A percentile compares a stretch with the other conserved stretches of the same genome.
phyloP scores from a whole-genome alignment of 1,140 invertebrate genomes.

The Tyrophagus putrescentiae region DNA sequence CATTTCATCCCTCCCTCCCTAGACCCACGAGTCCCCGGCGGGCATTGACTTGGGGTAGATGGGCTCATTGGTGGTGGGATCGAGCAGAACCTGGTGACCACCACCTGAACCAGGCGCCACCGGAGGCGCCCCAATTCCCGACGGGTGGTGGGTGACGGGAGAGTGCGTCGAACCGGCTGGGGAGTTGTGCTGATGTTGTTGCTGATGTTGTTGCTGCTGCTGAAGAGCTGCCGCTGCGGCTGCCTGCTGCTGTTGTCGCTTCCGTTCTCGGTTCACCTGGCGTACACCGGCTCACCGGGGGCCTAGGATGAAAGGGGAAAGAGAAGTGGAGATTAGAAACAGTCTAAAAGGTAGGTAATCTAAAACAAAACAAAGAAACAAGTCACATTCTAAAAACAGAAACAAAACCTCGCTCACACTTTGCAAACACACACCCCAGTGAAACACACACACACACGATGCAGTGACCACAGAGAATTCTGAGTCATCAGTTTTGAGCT shows the following conservation, averaged over 20 bases:
- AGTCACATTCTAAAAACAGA: conserved; percentile 4
- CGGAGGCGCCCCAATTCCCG: conserved; percentile 4
- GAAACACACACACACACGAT: too few relatives aligned
- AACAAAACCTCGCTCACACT: neutral
- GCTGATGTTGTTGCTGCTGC: neutral
- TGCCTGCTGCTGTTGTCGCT: conserved; percentile 40
- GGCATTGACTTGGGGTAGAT: conserved; percentile 24
- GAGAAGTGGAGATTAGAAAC: neutral
- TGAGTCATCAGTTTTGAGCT: too few relatives aligned
- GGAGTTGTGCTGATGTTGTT: conserved; percentile 26
- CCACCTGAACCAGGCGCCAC: neutral
- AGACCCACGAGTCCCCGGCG: conserved; percentile 30
- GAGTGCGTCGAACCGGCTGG: conserved; percentile 16
- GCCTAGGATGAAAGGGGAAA: conserved; percentile 22
- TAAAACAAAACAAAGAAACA: too few relatives aligned
- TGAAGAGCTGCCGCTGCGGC: neutral
- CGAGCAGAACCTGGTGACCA: conserved; percentile 27
- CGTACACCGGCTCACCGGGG: conserved; percentile 55
- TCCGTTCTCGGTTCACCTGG: conserved; percentile 65
- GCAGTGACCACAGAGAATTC: too few relatives aligned
- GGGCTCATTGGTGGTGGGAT: conserved; percentile 21
- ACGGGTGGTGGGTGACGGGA: conserved; percentile 18
- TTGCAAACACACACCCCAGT: neutral
- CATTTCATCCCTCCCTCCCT: too few relatives aligned
- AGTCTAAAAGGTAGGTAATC: too few relatives aligned